Conservation (phyloP, 2,888 invertebrate genomes). For the Scaeva pyrastri region DNA sequence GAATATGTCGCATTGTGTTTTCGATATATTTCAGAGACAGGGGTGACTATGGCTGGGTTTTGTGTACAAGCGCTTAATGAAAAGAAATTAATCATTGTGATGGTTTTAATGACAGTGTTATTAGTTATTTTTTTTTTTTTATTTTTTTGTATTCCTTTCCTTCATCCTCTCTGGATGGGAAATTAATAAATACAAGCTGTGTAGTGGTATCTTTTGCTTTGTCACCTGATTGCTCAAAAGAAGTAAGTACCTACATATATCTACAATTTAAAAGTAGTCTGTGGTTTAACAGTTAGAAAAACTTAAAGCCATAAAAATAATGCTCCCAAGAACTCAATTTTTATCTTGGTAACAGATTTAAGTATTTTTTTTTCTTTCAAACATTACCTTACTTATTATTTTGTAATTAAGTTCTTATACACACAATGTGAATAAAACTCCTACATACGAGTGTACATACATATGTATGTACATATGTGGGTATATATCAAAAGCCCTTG, state of each 20-base stretch:
- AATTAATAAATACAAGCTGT: constrained; percentile 49
- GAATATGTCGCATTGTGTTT: constrained; percentile 31
- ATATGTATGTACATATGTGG: background rate
- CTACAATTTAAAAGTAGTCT: background rate
- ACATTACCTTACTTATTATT: background rate
- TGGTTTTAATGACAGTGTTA: constrained; percentile 71
- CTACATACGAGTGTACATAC: too few species aligned
- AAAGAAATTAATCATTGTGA: constrained; percentile 75
- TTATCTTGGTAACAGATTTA: background rate
- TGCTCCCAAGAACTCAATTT: background rate
- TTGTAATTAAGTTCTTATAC: background rate
- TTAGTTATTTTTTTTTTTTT: constrained; percentile 42
- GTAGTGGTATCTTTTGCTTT: constrained; percentile 16
- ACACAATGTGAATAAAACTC: background rate
- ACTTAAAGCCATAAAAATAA: background rate
- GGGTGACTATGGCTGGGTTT: constrained; percentile 23
- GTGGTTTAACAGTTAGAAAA: constrained; percentile 35
- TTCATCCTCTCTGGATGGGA: constrained; percentile 1
- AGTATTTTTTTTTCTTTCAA: background rate
- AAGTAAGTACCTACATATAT: too few species aligned
- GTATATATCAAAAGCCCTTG: constrained; percentile 30
- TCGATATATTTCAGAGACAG: background rate
- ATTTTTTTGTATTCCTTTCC: background rate
- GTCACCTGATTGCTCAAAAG: constrained; percentile 28
- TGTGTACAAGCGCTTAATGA: constrained; percentile 65